Base-by-base conservation (phyloP, 2,113 vertebrate species). In the Dunckerocampus dactyliophorus region DNA sequence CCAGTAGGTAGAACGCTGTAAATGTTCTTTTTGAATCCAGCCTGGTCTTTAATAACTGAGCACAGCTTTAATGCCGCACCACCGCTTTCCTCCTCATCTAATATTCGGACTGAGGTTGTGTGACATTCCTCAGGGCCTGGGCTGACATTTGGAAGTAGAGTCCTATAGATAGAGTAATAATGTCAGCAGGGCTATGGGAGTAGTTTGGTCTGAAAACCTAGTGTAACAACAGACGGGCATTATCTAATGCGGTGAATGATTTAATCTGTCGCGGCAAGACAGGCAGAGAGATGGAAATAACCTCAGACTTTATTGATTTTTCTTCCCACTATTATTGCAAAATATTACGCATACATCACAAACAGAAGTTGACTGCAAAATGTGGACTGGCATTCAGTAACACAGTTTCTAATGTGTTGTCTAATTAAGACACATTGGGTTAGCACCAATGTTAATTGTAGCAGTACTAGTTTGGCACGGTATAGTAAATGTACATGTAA, bases 101-200 rank as follows among this genome's bases (percentile, higher is more conserved):
- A 75, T 84, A 87, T 86, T 85, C 73, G 22, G 69, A 63, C 67
- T 11, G 71, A 75, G 81, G 81, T 76, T 74, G 69, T 57, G 49
- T 75, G 79, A 81, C 77, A 74, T 83, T 85, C 85, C 82, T 80
- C 57, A n/a, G 82, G 81, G 79, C 75, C 75, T 79, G 62, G 80
- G 53, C 71, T 88, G 85, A 86, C 88, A 88, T 88, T 88, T 87
- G 71, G 74, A 88, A 69, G 80, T 65, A 78, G 71, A 80, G 66
- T 77, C 78, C 75, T 78, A 79, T 77, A 86, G 79, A 79, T 69
- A 72, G 72, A 81, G 83, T 78, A 82, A 81, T 85, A 84, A 84
- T 87, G 85, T 82, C 82, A 85, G 74, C 20, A 49, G 59, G 77
- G 48, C 66, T 63, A 49, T 62, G 64, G 65, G 58, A 79, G 75